These are phyloP conservation scores for Apeltes quadracus DNA, from an alignment of 2,113 vertebrate species.

Conservation along the genomic window DNA sequence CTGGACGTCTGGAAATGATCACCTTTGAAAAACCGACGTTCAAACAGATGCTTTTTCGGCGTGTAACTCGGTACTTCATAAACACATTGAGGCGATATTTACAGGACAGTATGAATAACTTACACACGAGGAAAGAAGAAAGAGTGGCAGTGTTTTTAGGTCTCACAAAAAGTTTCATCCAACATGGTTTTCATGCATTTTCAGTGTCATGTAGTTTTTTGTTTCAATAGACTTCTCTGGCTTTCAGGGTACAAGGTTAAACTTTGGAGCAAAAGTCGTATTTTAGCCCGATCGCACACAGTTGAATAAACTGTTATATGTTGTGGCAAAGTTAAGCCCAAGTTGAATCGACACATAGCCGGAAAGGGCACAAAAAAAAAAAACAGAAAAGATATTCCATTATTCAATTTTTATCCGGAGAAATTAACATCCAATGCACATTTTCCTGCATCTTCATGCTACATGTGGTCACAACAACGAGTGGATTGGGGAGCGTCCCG, in stretches of 20 bases:
- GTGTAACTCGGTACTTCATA: slow-evolving; percentile 14
- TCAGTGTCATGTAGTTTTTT: background rate
- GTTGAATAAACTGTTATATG: background rate
- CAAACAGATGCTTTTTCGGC: slow-evolving; percentile 37
- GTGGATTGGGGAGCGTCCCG: slow-evolving; percentile 16
- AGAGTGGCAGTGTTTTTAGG: slow-evolving; percentile 17
- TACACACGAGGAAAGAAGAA: slow-evolving; percentile 22
- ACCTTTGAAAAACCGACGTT: slow-evolving; percentile 22
- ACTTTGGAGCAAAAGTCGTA: background rate
- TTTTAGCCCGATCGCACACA: background rate
- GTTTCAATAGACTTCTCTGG: background rate
- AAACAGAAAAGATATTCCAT: background rate
- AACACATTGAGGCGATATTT: slow-evolving; percentile 53
- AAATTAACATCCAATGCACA: background rate
- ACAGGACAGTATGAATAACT: slow-evolving; percentile 40
- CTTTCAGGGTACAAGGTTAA: background rate
- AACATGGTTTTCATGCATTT: background rate
- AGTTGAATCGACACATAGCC: slow-evolving; percentile 6
- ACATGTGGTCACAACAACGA: background rate
- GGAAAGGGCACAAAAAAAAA: background rate
- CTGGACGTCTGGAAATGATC: slow-evolving; percentile 42
- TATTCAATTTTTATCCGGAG: background rate
- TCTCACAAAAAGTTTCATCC: slow-evolving; percentile 1
- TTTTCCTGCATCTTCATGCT: slow-evolving; percentile 2
- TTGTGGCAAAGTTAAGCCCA: slow-evolving; percentile 3